Conservation (phyloP, 1,140 invertebrate species). For the Drosophila baimaii region DNA sequence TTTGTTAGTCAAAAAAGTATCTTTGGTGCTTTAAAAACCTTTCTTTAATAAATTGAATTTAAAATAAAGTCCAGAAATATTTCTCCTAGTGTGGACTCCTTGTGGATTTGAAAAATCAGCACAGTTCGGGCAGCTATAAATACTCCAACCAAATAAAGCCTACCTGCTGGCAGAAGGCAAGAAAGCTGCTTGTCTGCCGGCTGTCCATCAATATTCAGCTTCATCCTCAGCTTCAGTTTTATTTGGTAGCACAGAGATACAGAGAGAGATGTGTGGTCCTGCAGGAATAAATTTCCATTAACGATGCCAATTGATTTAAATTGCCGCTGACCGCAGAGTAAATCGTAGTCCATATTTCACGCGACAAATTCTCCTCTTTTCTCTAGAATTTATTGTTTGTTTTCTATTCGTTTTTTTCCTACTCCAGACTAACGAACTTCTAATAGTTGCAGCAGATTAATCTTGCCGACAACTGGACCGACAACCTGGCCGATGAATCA, state of each 20-base stretch:
- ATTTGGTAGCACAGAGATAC: constrained; percentile 56
- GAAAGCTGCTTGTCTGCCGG: constrained; percentile 41
- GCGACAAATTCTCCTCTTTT: constrained; percentile 41
- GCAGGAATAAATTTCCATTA: constrained; percentile 81
- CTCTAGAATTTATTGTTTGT: constrained; percentile 27
- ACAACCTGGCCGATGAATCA: constrained; percentile 39
- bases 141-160: constrained; percentile 58
- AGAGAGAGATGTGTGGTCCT: constrained; percentile 45
- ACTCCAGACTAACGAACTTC: constrained; percentile 64
- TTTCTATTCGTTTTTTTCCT: constrained; percentile 19
- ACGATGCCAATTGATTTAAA: constrained; percentile 83
- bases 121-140: constrained; percentile 67
- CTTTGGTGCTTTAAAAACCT: accelerated
- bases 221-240: constrained; percentile 76
- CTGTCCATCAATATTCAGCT: constrained; percentile 80
- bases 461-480: constrained; percentile 50
- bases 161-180: constrained; percentile 27
- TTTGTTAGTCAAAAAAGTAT: accelerated
- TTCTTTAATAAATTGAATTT: background rate
- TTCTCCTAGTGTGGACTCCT: constrained; percentile 18
- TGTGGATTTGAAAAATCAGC: constrained; percentile 74
- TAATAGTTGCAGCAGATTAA: constrained; percentile 69
- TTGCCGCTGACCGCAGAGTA: constrained; percentile 60
- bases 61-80: background rate
- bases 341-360: constrained; percentile 72